phyloP scores from a whole-genome alignment of 2,888 invertebrate genomes.

The Taphrorychus bicolor region DNA sequence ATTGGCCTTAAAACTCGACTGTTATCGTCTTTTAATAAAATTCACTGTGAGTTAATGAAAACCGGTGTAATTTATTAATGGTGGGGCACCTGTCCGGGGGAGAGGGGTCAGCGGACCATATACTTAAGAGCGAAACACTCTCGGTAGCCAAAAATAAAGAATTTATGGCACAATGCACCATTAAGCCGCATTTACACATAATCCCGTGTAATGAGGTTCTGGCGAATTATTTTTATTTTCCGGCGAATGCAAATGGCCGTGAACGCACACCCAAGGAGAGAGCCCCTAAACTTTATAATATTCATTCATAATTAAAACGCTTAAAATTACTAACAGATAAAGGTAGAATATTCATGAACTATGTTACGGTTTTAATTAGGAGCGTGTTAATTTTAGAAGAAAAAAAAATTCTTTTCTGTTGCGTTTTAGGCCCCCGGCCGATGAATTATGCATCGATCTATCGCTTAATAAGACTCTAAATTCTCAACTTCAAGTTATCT shows the following conservation, averaged over 20 bases:
- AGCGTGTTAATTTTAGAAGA: neutral
- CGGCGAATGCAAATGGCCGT: slow-evolving; percentile 16
- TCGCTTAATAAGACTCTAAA: too few species aligned
- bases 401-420: neutral
- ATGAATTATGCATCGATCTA: neutral
- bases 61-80: slow-evolving; percentile 49
- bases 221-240: slow-evolving; percentile 21
- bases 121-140: neutral
- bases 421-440: neutral
- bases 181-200: slow-evolving; percentile 17
- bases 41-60: slow-evolving; percentile 33
- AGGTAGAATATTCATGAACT: slow-evolving; percentile 34
- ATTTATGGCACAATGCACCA: neutral
- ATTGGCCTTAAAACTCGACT: slow-evolving; percentile 44
- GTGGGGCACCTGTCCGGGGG: slow-evolving; percentile 9
- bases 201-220: slow-evolving; percentile 19
- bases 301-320: slow-evolving; percentile 34
- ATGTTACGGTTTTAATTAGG: slow-evolving; percentile 26
- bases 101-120: neutral
- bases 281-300: slow-evolving; percentile 23
- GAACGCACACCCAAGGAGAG: slow-evolving; percentile 1
- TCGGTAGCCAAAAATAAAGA: neutral
- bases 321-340: slow-evolving; percentile 28
- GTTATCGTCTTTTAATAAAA: slow-evolving; percentile 44
- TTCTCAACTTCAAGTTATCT: too few species aligned